Base-by-base conservation (phyloP, 2,797 vertebrate species). In the Urophycis tenuis region DNA sequence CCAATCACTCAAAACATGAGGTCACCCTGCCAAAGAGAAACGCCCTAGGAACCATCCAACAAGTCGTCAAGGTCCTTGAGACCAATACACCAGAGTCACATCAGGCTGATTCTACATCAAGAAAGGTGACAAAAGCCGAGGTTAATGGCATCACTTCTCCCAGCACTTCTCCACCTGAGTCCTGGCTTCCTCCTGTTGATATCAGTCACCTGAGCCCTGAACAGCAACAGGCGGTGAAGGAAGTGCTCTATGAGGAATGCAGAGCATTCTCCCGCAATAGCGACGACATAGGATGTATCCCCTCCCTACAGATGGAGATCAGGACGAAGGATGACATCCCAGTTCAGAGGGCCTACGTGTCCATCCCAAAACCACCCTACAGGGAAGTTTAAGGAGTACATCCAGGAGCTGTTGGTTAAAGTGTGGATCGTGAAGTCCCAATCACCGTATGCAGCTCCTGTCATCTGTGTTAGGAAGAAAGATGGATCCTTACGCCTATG, bases 171-270 rank as follows among this genome's bases (percentile, higher is more conserved):
- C 35, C 39, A 22, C 14, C 77, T 1, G 34, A 72, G 34, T 15
- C 60, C 33, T 78, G 77, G 77, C 45, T 64, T 11, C 77, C 77
- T 0, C 71, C 71, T 25, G 72, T 78, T 39, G 33, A 78, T 15
- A n/a, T n/a, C n/a, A n/a, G n/a, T n/a, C n/a, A n/a, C n/a, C n/a
- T n/a, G n/a, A n/a, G n/a, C n/a, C n/a, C n/a, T n/a, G n/a, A n/a
- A n/a, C n/a, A n/a, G n/a, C n/a, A n/a, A n/a, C n/a, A n/a, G n/a
- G n/a, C n/a, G n/a, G n/a, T n/a, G n/a, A n/a, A n/a, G n/a, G n/a
- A n/a, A n/a, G n/a, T n/a, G n/a, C n/a, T n/a, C n/a, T n/a, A n/a
- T n/a, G n/a, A n/a, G n/a, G n/a, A n/a, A n/a, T n/a, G n/a, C n/a
- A n/a, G n/a, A n/a, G n/a, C n/a, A n/a, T n/a, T n/a, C n/a, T n/a